Evolutionary conservation across 2,797 vertebrate species (phyloP), one percentile per base, ranked within the genome.

Genomic region (Sphenodon punctatus): DNA sequence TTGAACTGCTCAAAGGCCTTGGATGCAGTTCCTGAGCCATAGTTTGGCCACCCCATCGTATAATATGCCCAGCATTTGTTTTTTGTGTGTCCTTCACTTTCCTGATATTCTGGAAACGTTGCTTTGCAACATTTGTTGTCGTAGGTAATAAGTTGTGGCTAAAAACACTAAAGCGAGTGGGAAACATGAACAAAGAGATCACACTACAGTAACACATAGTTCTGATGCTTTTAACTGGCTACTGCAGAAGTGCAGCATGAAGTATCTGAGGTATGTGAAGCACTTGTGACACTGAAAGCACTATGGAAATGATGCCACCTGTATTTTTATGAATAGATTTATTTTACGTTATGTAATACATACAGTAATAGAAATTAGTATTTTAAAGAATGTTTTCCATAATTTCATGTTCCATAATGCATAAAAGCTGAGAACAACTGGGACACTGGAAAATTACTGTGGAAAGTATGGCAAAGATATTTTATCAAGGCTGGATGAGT

Each of bases 321-420:
- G n/a, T n/a, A n/a, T n/a, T n/a, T n/a, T n/a, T n/a, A n/a, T n/a
- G n/a, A n/a, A n/a, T n/a, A n/a, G n/a, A n/a, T n/a, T n/a, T n/a
- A n/a, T n/a, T n/a, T n/a, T 53, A 86, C 73, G 75, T 41, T n/a
- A 67, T 32, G 91, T 90, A 90, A 68, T 83, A 78, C 8, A 1
- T 49, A 85, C 59, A 88, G 78, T 84, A 89, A 83, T 86, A 68
- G 74, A 88, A 88, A 82, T 90, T 93, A 75, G 71, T 0, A 91
- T 91, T 89, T 79, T 78, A 73, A 60, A 48, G 58, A 60, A n/a
- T 61, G 10, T 69, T 88, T 86, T 64, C 59, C 45, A 27, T 25
- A 4, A 11, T 27, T 90, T 70, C 65, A 2, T 16, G 2, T 32
- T 67, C 10, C 10, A 10, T 3, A 67, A 8, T 30, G 5, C 27